Evolutionary conservation across 2,113 vertebrate species (phyloP).

Genomic region (Xenopus tropicalis): DNA sequence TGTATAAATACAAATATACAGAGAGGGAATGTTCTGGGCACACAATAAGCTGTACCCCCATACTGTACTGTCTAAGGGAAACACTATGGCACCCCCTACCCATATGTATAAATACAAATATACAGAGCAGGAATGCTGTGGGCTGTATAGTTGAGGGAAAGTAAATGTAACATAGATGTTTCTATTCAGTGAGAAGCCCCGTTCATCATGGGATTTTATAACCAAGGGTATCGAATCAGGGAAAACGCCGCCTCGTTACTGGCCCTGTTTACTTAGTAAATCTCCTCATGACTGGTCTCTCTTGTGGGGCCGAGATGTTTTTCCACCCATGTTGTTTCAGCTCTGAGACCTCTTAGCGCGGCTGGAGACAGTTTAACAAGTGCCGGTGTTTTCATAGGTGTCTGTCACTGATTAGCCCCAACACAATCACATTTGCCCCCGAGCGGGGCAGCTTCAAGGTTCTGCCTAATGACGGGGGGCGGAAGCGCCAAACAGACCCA

Average conservation of each 20-base stretch:
- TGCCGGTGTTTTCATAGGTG: slow-evolving; percentile 35
- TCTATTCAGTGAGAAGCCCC: too few relatives aligned
- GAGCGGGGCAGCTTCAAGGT: too few relatives aligned
- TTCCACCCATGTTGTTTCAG: slow-evolving; percentile 14
- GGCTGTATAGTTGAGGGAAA: too few relatives aligned
- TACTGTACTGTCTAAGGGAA: too few relatives aligned
- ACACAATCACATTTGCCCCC: slow-evolving; percentile 25
- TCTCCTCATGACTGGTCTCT: slow-evolving; percentile 28
- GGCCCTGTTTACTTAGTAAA: slow-evolving; percentile 34
- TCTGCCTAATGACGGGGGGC: too few relatives aligned
- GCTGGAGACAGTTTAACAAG: slow-evolving; percentile 25
- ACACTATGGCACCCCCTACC: too few relatives aligned
- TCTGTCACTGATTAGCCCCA: slow-evolving; percentile 30
- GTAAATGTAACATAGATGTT: too few relatives aligned
- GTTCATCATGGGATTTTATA: not conserved
- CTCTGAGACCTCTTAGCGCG: slow-evolving; percentile 3
- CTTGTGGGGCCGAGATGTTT: slow-evolving; percentile 16
- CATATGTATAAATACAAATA: too few relatives aligned
- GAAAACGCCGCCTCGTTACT: slow-evolving; percentile 8
- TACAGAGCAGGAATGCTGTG: too few relatives aligned
- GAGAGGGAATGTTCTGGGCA: too few relatives aligned
- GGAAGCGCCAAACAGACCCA: slow-evolving; percentile 20
- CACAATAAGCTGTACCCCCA: too few relatives aligned
- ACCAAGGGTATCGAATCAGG: slow-evolving; percentile 20
- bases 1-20: too few relatives aligned